Conservation (phyloP, 2,888 invertebrate species). For the Neocrepidodera transversa region DNA sequence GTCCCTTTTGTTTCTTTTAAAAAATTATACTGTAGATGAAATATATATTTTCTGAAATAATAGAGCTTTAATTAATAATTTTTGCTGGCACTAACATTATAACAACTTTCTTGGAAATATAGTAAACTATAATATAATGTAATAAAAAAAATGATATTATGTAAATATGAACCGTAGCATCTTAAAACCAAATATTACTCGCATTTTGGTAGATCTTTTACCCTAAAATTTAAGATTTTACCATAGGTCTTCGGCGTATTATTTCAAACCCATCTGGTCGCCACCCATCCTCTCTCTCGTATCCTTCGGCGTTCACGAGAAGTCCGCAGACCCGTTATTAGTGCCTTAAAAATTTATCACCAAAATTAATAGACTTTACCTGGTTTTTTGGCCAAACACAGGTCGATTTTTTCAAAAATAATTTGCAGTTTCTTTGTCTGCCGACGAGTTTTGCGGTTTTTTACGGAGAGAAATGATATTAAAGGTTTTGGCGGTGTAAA, state of each 20-base stretch:
- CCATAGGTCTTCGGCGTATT: slow-evolving; percentile 7
- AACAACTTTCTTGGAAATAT: too few relatives aligned
- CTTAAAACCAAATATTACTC: too few relatives aligned
- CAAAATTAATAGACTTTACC: slow-evolving; percentile 19
- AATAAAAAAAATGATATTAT: too few relatives aligned
- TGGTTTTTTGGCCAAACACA: slow-evolving; percentile 2
- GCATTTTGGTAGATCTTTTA: too few relatives aligned
- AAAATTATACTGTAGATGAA: too few relatives aligned
- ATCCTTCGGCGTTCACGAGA: slow-evolving; percentile 9
- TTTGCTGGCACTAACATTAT: too few relatives aligned
- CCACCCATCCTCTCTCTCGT: slow-evolving; percentile 15
- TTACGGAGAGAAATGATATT: neutral
- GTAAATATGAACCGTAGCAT: too few relatives aligned
- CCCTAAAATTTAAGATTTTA: slow-evolving; percentile 12
- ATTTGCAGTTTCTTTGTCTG: slow-evolving; percentile 13
- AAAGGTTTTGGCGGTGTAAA: too few relatives aligned
- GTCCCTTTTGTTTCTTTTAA: too few relatives aligned
- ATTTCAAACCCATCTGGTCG: slow-evolving; percentile 18
- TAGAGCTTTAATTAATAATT: too few relatives aligned
- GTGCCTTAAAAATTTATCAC: slow-evolving; percentile 15
- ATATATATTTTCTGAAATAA: too few relatives aligned
- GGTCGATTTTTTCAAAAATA: neutral
- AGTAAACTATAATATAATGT: too few relatives aligned
- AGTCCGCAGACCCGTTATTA: slow-evolving; percentile 13
- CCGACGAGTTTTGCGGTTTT: neutral